These are phyloP conservation scores for Tor tambroides DNA, from an alignment of 2,113 vertebrate genomes.

Conservation along the genomic window DNA sequence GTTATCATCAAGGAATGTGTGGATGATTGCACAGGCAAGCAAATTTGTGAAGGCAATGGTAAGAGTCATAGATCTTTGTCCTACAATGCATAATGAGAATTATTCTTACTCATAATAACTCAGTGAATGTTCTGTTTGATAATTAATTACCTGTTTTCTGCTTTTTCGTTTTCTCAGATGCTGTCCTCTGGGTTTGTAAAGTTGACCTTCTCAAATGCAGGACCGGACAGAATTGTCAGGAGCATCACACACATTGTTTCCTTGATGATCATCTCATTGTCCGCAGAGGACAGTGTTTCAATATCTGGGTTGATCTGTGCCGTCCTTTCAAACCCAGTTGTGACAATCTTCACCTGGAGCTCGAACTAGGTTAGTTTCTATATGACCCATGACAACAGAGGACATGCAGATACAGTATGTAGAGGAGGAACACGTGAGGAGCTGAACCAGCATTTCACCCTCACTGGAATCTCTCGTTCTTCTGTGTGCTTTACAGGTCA, in stretches of 20 bases:
- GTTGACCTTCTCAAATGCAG: slow-evolving; percentile 77
- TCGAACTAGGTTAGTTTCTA: slow-evolving; percentile 80
- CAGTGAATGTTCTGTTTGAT: background rate
- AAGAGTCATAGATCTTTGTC: background rate
- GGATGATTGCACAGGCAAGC: background rate
- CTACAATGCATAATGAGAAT: background rate
- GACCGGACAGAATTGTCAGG: slow-evolving; percentile 30
- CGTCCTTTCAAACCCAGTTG: slow-evolving; percentile 71
- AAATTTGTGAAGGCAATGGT: background rate
- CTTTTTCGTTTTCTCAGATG: background rate
- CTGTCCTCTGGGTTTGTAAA: slow-evolving; percentile 58
- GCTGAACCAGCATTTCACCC: background rate
- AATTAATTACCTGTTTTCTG: no score
- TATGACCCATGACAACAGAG: background rate
- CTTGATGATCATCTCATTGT: slow-evolving; percentile 62
- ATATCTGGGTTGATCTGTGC: slow-evolving; percentile 74
- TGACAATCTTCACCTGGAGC: slow-evolving; percentile 76
- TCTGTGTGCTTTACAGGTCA: slow-evolving; percentile 16
- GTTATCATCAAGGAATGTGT: background rate
- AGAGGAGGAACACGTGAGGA: background rate
- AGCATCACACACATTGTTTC: no score
- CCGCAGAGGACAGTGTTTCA: slow-evolving; percentile 82
- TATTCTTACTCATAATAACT: background rate
- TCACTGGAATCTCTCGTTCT: background rate
- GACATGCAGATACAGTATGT: no score